Evolutionary conservation across 2,797 vertebrate genomes (phyloP).

Genomic region (Gymnodraco acuticeps): DNA sequence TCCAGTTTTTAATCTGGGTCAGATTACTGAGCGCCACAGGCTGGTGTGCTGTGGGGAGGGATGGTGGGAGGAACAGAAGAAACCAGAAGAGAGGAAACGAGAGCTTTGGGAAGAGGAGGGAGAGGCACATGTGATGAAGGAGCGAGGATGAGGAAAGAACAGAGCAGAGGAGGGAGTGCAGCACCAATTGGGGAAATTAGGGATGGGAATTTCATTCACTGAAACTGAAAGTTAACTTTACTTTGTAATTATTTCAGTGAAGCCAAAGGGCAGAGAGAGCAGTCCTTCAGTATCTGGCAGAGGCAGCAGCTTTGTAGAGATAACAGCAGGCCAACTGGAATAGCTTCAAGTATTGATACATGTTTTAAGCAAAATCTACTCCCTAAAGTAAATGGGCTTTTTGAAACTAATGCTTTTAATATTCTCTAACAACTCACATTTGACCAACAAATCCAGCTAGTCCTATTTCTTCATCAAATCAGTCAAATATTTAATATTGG

Average conservation of each 20-base stretch:
- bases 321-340: constrained; percentile 14
- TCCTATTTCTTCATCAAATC: neutral
- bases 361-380: neutral
- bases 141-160: constrained; percentile 4
- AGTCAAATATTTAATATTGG: neutral
- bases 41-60: constrained; percentile 35
- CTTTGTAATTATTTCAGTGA: neutral
- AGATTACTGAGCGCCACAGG: constrained; percentile 55
- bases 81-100: neutral
- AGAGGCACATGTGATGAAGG: constrained; percentile 9
- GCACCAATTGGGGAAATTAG: constrained; percentile 6
- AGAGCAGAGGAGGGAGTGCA: neutral
- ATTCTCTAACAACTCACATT: neutral
- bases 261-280: neutral
- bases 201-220: constrained; percentile 9
- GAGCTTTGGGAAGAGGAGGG: constrained; percentile 9
- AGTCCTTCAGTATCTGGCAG: constrained; percentile 2
- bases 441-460: neutral
- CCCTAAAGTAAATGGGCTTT: neutral
- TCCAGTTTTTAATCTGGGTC: constrained; percentile 70
- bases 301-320: neutral
- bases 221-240: constrained; percentile 28
- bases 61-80: constrained; percentile 12
- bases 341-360: constrained; percentile 16
- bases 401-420: neutral